These are phyloP conservation scores for Nemurella pictetii DNA, from an alignment of 2,888 invertebrate genomes.

Conservation along the genomic window DNA sequence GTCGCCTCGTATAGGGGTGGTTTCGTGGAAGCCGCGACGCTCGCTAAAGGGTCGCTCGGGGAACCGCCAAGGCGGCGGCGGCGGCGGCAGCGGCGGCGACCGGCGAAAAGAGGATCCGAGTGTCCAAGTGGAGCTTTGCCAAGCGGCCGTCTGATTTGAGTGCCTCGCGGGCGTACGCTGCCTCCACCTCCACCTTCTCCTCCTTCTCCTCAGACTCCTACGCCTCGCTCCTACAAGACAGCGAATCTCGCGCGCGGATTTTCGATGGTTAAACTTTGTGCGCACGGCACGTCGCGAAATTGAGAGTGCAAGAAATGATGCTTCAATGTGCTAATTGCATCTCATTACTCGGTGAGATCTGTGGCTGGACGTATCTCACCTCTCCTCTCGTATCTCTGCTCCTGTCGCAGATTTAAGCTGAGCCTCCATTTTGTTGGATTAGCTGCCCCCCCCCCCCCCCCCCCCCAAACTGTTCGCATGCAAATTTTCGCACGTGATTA, in stretches of 20 bases:
- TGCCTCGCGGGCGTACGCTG: background rate
- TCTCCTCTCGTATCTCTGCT: no score
- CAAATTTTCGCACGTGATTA: background rate
- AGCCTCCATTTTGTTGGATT: background rate
- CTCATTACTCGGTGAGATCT: background rate
- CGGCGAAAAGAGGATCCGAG: background rate
- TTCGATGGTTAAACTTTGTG: background rate
- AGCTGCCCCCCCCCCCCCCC: background rate
- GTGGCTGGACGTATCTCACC: no score
- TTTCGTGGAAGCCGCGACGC: background rate
- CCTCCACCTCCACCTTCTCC: background rate
- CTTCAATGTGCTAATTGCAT: background rate
- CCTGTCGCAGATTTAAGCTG: background rate
- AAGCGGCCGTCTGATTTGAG: background rate
- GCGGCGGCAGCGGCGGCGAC: background rate
- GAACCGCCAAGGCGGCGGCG: background rate
- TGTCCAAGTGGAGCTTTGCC: background rate
- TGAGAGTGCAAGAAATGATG: background rate
- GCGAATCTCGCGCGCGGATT: background rate
- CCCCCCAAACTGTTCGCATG: background rate
- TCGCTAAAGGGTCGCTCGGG: background rate
- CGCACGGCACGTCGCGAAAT: background rate
- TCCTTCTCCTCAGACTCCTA: background rate
- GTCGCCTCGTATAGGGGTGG: background rate
- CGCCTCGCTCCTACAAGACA: background rate